Base-by-base conservation (phyloP, 2,888 invertebrate genomes). In the Athalia circularis region DNA sequence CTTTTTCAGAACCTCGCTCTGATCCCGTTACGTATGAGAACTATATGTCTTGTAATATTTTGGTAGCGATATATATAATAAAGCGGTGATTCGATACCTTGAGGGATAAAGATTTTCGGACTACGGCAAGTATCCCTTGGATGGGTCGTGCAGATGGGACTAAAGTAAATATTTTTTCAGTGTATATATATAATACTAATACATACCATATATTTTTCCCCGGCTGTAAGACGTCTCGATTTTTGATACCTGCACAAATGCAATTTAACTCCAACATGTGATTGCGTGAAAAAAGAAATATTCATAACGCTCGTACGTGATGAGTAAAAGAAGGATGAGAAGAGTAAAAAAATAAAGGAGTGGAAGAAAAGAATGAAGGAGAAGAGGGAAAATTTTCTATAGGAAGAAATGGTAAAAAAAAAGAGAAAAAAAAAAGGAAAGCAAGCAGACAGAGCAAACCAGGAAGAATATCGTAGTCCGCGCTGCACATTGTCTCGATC, bases 221-320 rank as follows among this genome's bases (percentile, higher is more conserved):
- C 62, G 59, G 8, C 13, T 15, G 8, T 8, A 11, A 45, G 62
- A 59, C 57, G 52, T 43, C 59, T 72, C 59, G 29, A 29, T 29
- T 29, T 29, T 29, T 29, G 29, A 29, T 29, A 59, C 43, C 13
- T 62, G 75, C 29, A n/a, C 62, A 62, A 75, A 75, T 75, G 75
- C 75, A 64, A 75, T 75, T 75, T 75, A 75, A 75, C 62, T 75
- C 75, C 48, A 75, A 75, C 75, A 75, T 75, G 62, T 75, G 75
- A 75, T 75, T 62, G 47, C 72, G 72, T 72, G 72, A 48, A 72
- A 47, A 67, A 65, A 65, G 8, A 62, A 62, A 29, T 13, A 5
- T 4, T 47, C 7, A 15, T 13, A 62, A 13, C 13, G 4, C 72
- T 29, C 57, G n/a, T 57, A 72, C 45, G 29, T 48, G 68, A 11